Evolutionary conservation across 2,797 vertebrate genomes (phyloP), one percentile per base, ranked within the genome.

Genomic region (Poeciliopsis gracilis): DNA sequence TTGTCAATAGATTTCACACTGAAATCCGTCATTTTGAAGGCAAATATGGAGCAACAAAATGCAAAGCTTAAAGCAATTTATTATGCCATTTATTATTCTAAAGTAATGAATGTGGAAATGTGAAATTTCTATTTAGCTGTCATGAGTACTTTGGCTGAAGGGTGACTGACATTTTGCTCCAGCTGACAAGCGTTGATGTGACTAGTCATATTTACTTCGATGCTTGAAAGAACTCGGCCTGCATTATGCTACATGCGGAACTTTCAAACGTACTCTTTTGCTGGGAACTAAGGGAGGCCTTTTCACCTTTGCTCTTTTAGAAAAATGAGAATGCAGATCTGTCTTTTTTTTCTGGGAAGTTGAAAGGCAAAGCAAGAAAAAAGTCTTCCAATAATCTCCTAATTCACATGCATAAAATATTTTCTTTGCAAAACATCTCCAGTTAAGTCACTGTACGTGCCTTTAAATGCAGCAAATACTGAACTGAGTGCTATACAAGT

Each of bases 121-220:
- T 87, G 90, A 94, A 90, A 89, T 94, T 88, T 94, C 85, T 93
- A 93, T 95, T 95, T 95, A 94, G 87, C 94, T 96, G 95, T 95
- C 95, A 95, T 90, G 89, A 93, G 87, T 93, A 93, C 91, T 96
- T 96, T 94, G 88, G 83, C 77, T 93, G 90, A 93, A 88, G 89
- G 86, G 90, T 95, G 95, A 96, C 87, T 95, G 95, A 95, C 95
- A 94, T 94, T 95, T 93, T 85, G 90, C 87, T 84, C 80, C 43
- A 73, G 78, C 78, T 90, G 91, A 94, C 87, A 86, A 89, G 86
- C 79, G 57, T 72, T 85, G 84, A 91, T 93, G 89, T 94, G 91
- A 95, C 86, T 83, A 84, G 88, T 94, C 92, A 90, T 89, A 91
- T 95, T 94, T 92, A 90, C 90, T 90, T 89, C 86, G 92, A 90